phyloP scores from a whole-genome alignment of 2,797 vertebrate genomes.

The Apogon talboti region DNA sequence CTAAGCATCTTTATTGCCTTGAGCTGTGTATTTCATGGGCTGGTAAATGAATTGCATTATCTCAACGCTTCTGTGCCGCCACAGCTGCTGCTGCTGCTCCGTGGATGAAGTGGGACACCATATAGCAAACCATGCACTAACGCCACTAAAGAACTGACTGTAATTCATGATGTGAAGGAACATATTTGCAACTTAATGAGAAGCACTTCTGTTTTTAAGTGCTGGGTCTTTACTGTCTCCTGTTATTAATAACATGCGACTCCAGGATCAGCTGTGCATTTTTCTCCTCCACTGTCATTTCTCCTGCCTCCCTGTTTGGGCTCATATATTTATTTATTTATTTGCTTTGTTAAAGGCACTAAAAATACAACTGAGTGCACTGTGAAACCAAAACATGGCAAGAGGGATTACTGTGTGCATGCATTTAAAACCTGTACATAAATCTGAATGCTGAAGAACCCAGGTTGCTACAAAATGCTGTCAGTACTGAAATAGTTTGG shows the following conservation, averaged over 20 bases:
- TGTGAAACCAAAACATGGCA: no score
- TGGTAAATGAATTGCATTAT: conserved; percentile 57
- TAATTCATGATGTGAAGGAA: conserved; percentile 40
- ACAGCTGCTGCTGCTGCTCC: not conserved
- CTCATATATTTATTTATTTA: not conserved
- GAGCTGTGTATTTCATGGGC: conserved; percentile 56
- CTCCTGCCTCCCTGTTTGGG: not conserved
- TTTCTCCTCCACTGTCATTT: not conserved
- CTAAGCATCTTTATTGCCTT: conserved; percentile 57
- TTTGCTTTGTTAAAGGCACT: not conserved
- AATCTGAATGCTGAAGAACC: no score
- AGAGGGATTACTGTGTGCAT: no score
- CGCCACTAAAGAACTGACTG: conserved; percentile 6
- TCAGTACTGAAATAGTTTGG: no score
- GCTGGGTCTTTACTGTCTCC: conserved; percentile 21
- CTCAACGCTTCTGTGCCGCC: not conserved
- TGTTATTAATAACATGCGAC: conserved; percentile 16
- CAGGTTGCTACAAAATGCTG: no score
- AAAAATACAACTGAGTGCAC: no score
- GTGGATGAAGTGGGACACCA: conserved; percentile 23
- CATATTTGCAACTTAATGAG: conserved; percentile 41
- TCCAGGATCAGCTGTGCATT: not conserved
- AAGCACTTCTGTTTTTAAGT: conserved; percentile 37
- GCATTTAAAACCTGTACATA: no score
- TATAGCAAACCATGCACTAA: conserved; percentile 29